These are phyloP conservation scores for Bufotes viridis DNA, from an alignment of 2,797 vertebrate genomes.

Conservation along the genomic window DNA sequence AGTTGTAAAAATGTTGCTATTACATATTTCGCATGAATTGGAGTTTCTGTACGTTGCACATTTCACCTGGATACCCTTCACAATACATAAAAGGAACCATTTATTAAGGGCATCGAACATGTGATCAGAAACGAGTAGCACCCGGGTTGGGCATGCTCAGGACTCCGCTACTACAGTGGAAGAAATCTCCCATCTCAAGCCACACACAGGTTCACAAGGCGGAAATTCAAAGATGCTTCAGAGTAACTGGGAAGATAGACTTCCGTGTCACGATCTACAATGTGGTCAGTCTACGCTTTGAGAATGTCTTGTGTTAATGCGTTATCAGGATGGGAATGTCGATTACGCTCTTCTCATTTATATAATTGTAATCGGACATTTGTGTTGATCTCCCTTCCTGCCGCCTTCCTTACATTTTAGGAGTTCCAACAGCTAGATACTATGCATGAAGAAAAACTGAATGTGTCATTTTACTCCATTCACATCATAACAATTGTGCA, in stretches of 20 bases:
- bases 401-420: neutral
- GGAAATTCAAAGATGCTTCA: constrained; percentile 40
- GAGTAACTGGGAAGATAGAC: neutral
- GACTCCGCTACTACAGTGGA: neutral
- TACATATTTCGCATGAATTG: too few relatives aligned
- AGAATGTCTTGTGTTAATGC: neutral
- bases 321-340: neutral
- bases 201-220: constrained; percentile 9
- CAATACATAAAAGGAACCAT: too few relatives aligned
- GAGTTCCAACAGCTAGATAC: neutral
- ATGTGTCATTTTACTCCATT: neutral
- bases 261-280: neutral
- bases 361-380: neutral
- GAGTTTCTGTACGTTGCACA: too few relatives aligned
- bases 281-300: neutral
- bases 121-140: neutral
- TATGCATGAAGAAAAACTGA: neutral
- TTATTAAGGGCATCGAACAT: neutral
- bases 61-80: neutral
- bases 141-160: neutral
- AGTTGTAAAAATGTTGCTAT: too few relatives aligned
- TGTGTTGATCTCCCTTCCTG: neutral
- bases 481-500: neutral
- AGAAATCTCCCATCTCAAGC: constrained; percentile 7
- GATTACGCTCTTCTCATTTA: neutral